Percentiles rank a stretch among this genome's conserved stretches.
Conservation (phyloP, 2,113 vertebrate genomes). For the Cygnus atratus region DNA sequence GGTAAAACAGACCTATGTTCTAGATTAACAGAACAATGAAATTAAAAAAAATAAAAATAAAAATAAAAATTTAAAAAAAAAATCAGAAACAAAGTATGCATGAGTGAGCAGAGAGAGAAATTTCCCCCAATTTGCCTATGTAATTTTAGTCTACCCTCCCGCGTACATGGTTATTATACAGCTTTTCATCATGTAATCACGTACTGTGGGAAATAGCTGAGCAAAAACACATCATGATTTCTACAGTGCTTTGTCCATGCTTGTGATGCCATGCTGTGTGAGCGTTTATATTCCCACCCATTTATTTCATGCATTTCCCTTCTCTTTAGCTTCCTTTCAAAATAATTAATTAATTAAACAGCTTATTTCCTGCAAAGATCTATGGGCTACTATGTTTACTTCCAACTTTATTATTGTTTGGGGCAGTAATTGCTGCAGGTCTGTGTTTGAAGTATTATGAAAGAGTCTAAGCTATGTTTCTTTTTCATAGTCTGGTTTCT, state of each 20-base stretch:
- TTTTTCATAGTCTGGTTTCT: neutral
- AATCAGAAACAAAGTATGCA: neutral
- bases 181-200: neutral
- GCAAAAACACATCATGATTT: neutral
- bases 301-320: neutral
- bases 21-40: neutral
- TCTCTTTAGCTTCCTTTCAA: neutral
- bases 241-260: neutral
- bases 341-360: neutral
- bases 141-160: neutral
- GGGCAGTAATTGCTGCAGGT: neutral
- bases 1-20: neutral
- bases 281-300: neutral
- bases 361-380: neutral
- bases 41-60: neutral
- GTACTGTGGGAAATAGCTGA: slow-evolving; percentile 28
- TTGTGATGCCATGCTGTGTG: neutral
- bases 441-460: neutral
- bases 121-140: neutral
- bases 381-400: neutral
- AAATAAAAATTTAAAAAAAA: neutral
- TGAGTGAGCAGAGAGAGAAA: neutral
- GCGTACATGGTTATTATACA: neutral
- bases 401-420: neutral
- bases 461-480: neutral